A percentile compares a stretch with the other conserved stretches of the same genome.
Evolutionary conservation across 2,113 vertebrate genomes (phyloP).

Genomic region (Macrotis lagotis): DNA sequence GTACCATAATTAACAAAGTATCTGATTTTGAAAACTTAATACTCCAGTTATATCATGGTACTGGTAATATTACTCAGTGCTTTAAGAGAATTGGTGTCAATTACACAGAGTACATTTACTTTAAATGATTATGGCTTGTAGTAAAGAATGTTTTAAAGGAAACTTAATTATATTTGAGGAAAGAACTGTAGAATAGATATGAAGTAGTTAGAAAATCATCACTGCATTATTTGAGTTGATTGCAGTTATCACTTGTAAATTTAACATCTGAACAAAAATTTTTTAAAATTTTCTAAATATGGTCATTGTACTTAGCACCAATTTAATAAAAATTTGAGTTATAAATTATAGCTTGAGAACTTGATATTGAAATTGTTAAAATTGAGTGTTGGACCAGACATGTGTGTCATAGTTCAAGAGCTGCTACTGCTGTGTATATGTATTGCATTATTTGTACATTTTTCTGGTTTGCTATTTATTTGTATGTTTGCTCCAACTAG

Average conservation of each 20-base stretch:
- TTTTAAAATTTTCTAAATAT: conserved; percentile 55
- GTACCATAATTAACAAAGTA: conserved; percentile 27
- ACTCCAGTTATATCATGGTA: neutral
- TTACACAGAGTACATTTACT: conserved; percentile 13
- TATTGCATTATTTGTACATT: conserved; percentile 7
- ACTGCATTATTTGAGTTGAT: conserved; percentile 49
- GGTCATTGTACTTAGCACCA: conserved; percentile 40
- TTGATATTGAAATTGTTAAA: conserved; percentile 57
- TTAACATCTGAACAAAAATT: conserved; percentile 39
- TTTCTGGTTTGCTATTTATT: conserved; percentile 2
- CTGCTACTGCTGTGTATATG: conserved; percentile 6
- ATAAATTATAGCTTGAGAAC: conserved; percentile 47
- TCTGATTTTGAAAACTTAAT: conserved; percentile 44
- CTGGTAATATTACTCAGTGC: conserved; percentile 34
- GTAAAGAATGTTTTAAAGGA: conserved; percentile 52
- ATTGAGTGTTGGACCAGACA: conserved; percentile 18
- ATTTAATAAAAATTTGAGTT: conserved; percentile 40
- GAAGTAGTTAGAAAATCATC: conserved; percentile 48
- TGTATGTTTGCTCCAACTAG: neutral
- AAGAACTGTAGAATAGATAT: conserved; percentile 37
- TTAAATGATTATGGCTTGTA: conserved; percentile 57
- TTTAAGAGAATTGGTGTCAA: conserved; percentile 47
- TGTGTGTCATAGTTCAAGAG: neutral
- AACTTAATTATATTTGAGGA: conserved; percentile 51
- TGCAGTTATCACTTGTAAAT: conserved; percentile 48